Base-by-base conservation (phyloP, 2,888 invertebrate species). In the Amphipoea lucens region DNA sequence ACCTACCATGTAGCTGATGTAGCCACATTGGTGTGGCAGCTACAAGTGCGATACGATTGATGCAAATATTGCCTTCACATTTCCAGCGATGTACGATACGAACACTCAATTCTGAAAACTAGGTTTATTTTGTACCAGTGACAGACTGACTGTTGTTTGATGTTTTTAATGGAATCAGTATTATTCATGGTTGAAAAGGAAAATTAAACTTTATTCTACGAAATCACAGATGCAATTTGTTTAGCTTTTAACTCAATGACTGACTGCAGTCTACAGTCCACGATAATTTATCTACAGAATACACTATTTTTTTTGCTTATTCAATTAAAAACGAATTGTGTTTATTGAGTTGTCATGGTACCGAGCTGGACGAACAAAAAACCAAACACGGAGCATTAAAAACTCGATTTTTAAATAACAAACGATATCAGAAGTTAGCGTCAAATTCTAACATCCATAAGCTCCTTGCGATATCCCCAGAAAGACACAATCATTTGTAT, bases 41-140 rank as follows among this genome's bases (percentile, higher is more conserved):
- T 81, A 51, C 40, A 82, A 83, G 75, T 76, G 86, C 54, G 72
- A 82, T 86, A 36, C 69, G 86, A 83, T 83, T 86, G 72, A 87
- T 87, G 84, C 62, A 78, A 84, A 87, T 63, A 78, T 84, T 87
- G 72, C 14, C 67, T 72, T n/a, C 83, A n/a, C 17, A 62, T 86
- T 85, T 48, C 65, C 66, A 83, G 20, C 29, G 62, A 62, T 57
- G 29, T 54, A 17, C 29, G 57, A 80, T 63, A 45, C 68, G 17
- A 40, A 57, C 40, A 70, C 65, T 76, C 65, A 45, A 74, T 82
- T 57, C 51, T 67, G 71, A 36, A 45, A 87, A 45, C 78, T 72
- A 66, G 65, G 72, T 87, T 84, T 84, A 78, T 75, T 83, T 86
- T 66, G 36, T 40, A 70, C 40, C 29, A 4, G 51, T 60, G 29